A percentile compares a stretch with the other conserved stretches of the same genome.
These are phyloP conservation scores for Drosophila ercepeae DNA, from an alignment of 1,140 invertebrate species.

Conservation along the genomic window DNA sequence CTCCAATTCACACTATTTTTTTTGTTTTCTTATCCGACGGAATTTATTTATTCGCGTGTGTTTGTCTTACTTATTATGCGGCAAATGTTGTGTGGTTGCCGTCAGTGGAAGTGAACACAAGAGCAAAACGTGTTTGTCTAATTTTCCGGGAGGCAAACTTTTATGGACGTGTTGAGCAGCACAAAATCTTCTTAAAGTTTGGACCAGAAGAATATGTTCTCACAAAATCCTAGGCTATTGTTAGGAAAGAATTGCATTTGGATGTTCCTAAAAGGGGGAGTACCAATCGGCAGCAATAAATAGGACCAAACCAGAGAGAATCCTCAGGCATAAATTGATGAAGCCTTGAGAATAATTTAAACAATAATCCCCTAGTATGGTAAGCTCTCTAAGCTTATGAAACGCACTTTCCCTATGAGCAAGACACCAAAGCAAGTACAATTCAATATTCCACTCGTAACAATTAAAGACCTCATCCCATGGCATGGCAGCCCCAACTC, in stretches of 20 bases:
- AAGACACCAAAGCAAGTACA: slow-evolving; percentile 14
- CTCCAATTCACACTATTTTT: slow-evolving; percentile 10
- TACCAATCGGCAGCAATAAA: no score
- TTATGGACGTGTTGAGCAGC: slow-evolving; percentile 25
- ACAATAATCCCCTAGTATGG: neutral
- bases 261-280: neutral
- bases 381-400: neutral
- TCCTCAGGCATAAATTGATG: neutral
- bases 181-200: slow-evolving; percentile 19
- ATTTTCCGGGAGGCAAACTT: slow-evolving; percentile 36
- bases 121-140: slow-evolving; percentile 37
- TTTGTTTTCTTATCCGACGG: neutral
- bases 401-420: neutral
- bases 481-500: neutral
- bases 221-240: neutral
- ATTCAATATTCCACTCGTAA: slow-evolving; percentile 72
- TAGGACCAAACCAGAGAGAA: no score
- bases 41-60: slow-evolving; percentile 27
- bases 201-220: slow-evolving; percentile 15
- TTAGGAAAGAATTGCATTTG: neutral
- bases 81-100: slow-evolving; percentile 47
- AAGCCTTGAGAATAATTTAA: neutral
- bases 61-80: slow-evolving; percentile 73
- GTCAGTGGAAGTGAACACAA: slow-evolving; percentile 37
- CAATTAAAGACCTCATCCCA: slow-evolving; percentile 57